Evolutionary conservation across 2,113 vertebrate species (phyloP).

Genomic region (Ibidorhyncha struthersii): DNA sequence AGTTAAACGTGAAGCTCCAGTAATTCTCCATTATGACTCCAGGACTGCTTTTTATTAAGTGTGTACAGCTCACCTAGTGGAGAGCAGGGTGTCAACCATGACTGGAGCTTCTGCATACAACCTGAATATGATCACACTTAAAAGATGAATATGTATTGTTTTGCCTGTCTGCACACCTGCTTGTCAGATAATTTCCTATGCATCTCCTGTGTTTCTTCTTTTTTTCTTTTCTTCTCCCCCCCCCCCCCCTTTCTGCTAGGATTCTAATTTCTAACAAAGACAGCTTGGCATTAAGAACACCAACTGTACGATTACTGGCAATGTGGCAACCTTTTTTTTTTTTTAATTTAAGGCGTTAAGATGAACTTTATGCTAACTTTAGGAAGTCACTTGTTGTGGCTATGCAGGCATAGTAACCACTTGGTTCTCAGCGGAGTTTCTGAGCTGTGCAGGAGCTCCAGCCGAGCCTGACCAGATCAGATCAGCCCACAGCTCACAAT

Average conservation of each 20-base stretch:
- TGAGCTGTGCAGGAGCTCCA: not conserved
- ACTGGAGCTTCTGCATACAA: not conserved
- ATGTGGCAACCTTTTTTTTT: not conserved
- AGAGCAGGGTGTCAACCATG: not conserved
- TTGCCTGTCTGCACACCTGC: not conserved
- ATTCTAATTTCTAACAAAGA: not conserved
- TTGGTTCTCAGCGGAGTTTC: not conserved
- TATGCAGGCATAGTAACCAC: not conserved
- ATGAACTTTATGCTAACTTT: not conserved
- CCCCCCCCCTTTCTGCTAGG: not conserved
- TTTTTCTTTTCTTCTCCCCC: too few relatives aligned
- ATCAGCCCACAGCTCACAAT: not conserved
- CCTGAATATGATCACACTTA: not conserved
- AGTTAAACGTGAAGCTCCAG: not conserved
- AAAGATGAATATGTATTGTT: not conserved
- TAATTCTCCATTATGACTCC: not conserved
- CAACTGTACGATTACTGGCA: accelerated
- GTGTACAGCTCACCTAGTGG: not conserved
- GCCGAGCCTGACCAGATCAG: accelerated
- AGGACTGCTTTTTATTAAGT: not conserved
- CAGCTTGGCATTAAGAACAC: not conserved
- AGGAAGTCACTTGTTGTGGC: not conserved
- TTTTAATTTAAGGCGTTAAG: not conserved
- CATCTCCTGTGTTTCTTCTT: not conserved
- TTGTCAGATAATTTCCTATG: not conserved